Percentiles rank a stretch among this genome's conserved stretches.
Evolutionary conservation across 2,797 vertebrate species (phyloP).

Genomic region (Halcyon chelicuti): DNA sequence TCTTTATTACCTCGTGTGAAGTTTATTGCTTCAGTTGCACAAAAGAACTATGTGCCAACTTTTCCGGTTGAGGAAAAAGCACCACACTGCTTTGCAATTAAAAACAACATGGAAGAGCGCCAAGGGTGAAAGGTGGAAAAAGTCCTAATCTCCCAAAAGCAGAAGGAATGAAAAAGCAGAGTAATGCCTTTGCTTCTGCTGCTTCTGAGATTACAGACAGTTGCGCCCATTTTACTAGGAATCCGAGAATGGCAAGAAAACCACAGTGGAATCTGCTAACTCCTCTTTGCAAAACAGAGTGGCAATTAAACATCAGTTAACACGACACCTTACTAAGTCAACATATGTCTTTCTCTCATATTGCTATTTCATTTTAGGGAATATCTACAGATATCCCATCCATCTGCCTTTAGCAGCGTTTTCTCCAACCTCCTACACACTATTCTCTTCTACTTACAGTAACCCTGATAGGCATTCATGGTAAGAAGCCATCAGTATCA

Average conservation of each 20-base stretch:
- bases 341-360: neutral
- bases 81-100: conserved; percentile 68
- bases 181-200: neutral
- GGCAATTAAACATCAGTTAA: neutral
- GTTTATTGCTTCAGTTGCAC: conserved; percentile 49
- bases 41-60: conserved; percentile 40
- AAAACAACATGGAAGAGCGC: conserved; percentile 56
- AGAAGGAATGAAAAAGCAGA: neutral
- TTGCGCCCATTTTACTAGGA: neutral
- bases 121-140: conserved; percentile 69
- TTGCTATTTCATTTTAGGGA: neutral
- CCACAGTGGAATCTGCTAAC: neutral
- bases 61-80: conserved; percentile 43
- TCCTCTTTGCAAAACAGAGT: neutral
- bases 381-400: neutral
- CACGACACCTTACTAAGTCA: neutral
- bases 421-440: neutral
- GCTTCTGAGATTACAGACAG: neutral
- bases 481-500: neutral
- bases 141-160: neutral
- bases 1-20: neutral
- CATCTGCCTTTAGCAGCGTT: neutral
- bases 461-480: neutral
- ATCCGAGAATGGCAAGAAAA: neutral
- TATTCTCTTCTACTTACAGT: neutral